Percentiles rank a stretch among this genome's conserved stretches.
phyloP scores from a whole-genome alignment of 2,797 vertebrate species.

The Coluber constrictor region DNA sequence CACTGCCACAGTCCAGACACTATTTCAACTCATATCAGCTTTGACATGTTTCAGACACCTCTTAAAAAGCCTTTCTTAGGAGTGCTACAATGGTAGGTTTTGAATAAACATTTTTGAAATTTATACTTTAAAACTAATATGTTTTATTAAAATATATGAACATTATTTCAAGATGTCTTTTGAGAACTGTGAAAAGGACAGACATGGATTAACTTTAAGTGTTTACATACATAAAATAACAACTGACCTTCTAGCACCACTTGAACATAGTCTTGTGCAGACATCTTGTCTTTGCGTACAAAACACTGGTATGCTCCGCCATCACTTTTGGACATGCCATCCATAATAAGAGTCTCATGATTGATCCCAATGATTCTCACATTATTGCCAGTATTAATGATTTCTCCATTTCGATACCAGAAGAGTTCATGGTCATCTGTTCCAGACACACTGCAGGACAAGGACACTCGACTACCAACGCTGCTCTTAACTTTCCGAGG shows the following conservation, averaged over 20 bases:
- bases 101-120: not conserved
- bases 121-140: not conserved
- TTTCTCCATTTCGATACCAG: slow-evolving; percentile 96
- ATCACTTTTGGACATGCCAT: slow-evolving; percentile 96
- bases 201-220: not conserved
- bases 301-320: slow-evolving; percentile 98
- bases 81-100: not conserved
- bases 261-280: slow-evolving; percentile 96
- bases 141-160: not conserved
- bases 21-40: not conserved
- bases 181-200: not conserved
- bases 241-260: slow-evolving; percentile 95
- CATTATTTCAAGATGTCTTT: not conserved
- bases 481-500: slow-evolving; percentile 96
- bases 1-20: not conserved
- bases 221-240: not conserved
- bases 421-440: slow-evolving; percentile 92
- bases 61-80: not conserved
- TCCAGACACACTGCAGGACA: slow-evolving; percentile 92
- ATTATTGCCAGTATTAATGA: slow-evolving; percentile 89
- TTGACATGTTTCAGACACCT: not conserved
- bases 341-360: slow-evolving; percentile 93
- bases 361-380: slow-evolving; percentile 88
- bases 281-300: slow-evolving; percentile 91
- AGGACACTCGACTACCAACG: slow-evolving; percentile 94